Evolutionary conservation across 2,113 vertebrate species (phyloP), one percentile per base, ranked within the genome.

Genomic region (Festucalex cinctus): DNA sequence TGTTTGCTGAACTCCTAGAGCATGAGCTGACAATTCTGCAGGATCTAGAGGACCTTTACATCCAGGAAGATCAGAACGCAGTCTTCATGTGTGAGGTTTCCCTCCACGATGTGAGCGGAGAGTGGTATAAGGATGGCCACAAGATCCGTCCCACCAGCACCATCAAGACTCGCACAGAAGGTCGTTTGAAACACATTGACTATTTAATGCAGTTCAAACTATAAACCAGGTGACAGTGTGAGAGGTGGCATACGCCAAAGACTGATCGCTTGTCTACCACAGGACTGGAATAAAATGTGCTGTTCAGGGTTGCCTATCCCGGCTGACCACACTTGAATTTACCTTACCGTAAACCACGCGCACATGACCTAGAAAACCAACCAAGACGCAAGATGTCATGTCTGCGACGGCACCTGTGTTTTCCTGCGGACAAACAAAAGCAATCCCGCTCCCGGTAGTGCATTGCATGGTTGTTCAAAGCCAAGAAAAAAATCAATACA

Each of bases 51-150:
- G 90, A 96, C 0, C 77, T 93, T 53, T 82, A 82, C 14, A 92
- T 94, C 41, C 85, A 68, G 60, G 96, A 98, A 71, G 94, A 95
- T 0, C 94, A 97, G 74, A 92, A 95, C 0, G 95, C 96, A 0
- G 74, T 95, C 53, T 98, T 98, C 80, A 93, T 93, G 88, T 98
- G 97, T 0, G 94, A 94, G 35, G 83, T 90, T 1, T 98, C 97
- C 0, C 85, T 92, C 0, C 86, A 74, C 4, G 90, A 94, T 0
- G 89, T 94, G 60, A 81, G 74, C 0, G 93, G 91, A 6, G 93
- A 95, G 69, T 96, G 95, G 94, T 92, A 90, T 83, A 92, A 86
- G 41, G 85, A 93, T 0, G 85, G 90, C 2, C 87, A 93, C 75
- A 92, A 70, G 83, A 91, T 95, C 74, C 89, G 91, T 43, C 84